A percentile compares a stretch with the other conserved stretches of the same genome.
Evolutionary conservation across 2,888 invertebrate species (phyloP).

Genomic region (Drosophila kuntzei): DNA sequence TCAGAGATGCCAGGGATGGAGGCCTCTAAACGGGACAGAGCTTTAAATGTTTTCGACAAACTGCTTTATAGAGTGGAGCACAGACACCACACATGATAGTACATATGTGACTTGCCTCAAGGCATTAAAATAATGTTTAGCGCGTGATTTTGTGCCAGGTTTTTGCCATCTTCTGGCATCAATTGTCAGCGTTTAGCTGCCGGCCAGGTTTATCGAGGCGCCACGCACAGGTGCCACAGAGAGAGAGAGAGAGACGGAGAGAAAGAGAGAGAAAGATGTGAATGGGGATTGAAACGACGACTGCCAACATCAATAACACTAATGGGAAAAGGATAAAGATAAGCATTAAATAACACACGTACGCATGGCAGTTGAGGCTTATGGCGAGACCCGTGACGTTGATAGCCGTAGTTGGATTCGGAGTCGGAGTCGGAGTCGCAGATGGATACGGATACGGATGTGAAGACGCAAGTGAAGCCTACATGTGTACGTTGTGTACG

Average conservation of each 20-base stretch:
- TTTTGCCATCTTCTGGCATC: slow-evolving; percentile 65
- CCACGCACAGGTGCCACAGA: slow-evolving; percentile 35
- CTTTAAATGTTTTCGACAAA: slow-evolving; percentile 66
- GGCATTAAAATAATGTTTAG: slow-evolving; percentile 80
- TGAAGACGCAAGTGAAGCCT: slow-evolving; percentile 36
- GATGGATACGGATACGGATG: neutral
- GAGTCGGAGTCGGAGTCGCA: neutral
- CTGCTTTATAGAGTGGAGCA: slow-evolving; percentile 40
- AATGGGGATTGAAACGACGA: slow-evolving; percentile 32
- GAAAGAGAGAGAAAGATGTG: slow-evolving; percentile 1
- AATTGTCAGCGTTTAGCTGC: slow-evolving; percentile 77
- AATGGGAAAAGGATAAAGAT: slow-evolving; percentile 83
- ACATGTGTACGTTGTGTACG: slow-evolving; percentile 7
- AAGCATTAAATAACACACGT: slow-evolving; percentile 81
- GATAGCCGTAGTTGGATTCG: slow-evolving; percentile 44
- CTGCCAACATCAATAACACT: slow-evolving; percentile 82
- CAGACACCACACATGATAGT: slow-evolving; percentile 8
- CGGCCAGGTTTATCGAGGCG: slow-evolving; percentile 66
- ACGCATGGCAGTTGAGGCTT: slow-evolving; percentile 62
- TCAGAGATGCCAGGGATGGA: slow-evolving; percentile 12
- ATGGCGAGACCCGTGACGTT: slow-evolving; percentile 53
- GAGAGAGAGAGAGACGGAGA: neutral
- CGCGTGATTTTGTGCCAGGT: slow-evolving; percentile 71
- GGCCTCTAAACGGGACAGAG: slow-evolving; percentile 47
- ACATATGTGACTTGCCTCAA: slow-evolving; percentile 58